These are phyloP conservation scores for Elmis aenea DNA, from an alignment of 2,888 invertebrate genomes.

Conservation along the genomic window DNA sequence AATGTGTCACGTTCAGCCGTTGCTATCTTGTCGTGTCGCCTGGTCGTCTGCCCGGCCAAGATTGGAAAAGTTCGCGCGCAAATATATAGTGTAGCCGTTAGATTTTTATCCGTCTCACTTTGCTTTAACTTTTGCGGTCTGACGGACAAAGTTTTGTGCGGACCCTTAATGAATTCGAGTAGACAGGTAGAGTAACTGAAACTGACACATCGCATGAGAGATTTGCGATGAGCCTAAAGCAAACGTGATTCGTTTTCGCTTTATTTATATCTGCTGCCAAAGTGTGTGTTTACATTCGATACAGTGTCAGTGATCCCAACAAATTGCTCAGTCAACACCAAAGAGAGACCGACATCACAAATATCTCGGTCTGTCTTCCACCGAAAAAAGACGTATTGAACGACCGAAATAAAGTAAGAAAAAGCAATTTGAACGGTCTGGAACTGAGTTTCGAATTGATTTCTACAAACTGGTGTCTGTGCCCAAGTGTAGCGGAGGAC, in stretches of 20 bases:
- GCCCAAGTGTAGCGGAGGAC: slow-evolving; percentile 13
- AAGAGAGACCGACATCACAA: slow-evolving; percentile 26
- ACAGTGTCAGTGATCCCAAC: slow-evolving; percentile 34
- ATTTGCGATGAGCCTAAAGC: too few species aligned
- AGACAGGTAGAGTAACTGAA: too few species aligned
- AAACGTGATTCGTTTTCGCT: too few species aligned
- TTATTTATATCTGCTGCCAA: slow-evolving; percentile 14
- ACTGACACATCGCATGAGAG: too few species aligned
- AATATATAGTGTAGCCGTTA: slow-evolving; percentile 21
- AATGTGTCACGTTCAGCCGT: slow-evolving; percentile 45
- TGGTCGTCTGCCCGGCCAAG: slow-evolving; percentile 33
- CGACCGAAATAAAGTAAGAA: slow-evolving; percentile 40
- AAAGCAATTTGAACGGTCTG: slow-evolving; percentile 43
- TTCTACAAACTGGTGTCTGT: slow-evolving; percentile 38
- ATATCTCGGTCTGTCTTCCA: slow-evolving; percentile 31
- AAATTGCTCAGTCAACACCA: slow-evolving; percentile 39
- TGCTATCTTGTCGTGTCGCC: slow-evolving; percentile 36
- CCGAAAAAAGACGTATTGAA: slow-evolving; percentile 38
- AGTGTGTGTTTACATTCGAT: slow-evolving; percentile 34
- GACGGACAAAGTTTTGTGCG: too few species aligned
- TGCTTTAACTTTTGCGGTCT: slow-evolving; percentile 9
- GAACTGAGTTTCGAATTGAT: slow-evolving; percentile 41
- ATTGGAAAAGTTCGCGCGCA: slow-evolving; percentile 41
- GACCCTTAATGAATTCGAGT: too few species aligned
- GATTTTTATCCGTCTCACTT: slow-evolving; percentile 12